Conservation (phyloP, 2,797 vertebrate species). For the Hippocampus kuda region DNA sequence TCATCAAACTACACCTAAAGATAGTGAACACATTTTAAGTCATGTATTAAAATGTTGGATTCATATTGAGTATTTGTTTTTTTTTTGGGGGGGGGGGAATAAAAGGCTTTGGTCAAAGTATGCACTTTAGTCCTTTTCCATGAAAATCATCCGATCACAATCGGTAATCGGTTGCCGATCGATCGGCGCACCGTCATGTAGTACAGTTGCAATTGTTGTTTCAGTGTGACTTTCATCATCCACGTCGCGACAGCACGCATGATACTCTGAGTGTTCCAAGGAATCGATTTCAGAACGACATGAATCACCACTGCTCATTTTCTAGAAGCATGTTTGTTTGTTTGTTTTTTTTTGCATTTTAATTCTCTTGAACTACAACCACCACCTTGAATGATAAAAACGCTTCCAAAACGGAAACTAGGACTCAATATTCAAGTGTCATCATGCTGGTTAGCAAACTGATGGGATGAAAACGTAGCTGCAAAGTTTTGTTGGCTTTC, state of each 20-base stretch:
- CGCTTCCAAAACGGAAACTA: not conserved
- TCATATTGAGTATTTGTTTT: too few species aligned
- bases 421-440: constrained; percentile 10
- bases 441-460: constrained; percentile 5
- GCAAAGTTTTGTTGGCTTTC: too few species aligned
- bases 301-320: not conserved
- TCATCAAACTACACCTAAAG: too few species aligned
- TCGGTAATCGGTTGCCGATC: too few species aligned
- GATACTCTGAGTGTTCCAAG: constrained; percentile 23
- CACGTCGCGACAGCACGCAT: constrained; percentile 24
- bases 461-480: not conserved
- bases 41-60: too few species aligned
- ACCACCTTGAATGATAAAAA: not conserved
- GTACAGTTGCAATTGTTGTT: constrained; percentile 40
- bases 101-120: too few species aligned
- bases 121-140: too few species aligned
- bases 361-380: not conserved
- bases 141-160: too few species aligned
- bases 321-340: not conserved
- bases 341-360: not conserved
- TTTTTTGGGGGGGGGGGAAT: too few species aligned
- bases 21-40: not conserved
- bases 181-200: not conserved
- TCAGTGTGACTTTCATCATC: constrained; percentile 56
- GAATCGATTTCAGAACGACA: not conserved